Evolutionary conservation across 2,113 vertebrate species (phyloP), one percentile per base, ranked within the genome.

Genomic region (Maccullochella peelii): DNA sequence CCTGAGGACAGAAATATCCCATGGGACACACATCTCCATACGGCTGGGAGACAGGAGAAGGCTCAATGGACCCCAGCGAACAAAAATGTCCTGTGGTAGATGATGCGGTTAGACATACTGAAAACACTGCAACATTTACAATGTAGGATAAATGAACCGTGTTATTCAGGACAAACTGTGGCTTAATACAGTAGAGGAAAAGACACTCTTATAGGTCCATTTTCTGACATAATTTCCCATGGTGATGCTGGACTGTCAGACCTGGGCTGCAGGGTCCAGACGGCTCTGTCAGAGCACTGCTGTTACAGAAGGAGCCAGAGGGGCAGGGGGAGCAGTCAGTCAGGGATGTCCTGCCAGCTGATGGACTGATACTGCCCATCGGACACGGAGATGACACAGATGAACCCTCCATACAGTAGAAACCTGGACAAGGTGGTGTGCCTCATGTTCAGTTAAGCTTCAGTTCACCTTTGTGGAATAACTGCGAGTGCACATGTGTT

Each of bases 1-100:
- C 96, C 15, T 63, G 49, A 23, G 96, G 97, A 68, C 97, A 99
- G 91, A 96, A 98, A 90, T 97, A 94, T 16, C 98, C 97, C 14
- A 79, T 27, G 0, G 97, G 97, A 79, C 97, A 99, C 83, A 98
- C 91, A 75, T 97, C 97, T 89, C 98, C 98, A 73, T 91, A 94
- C 40, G 72, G 42, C 84, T 91, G 81, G 70, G 93, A 92, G 86
- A 95, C 82, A 50, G 95, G 95, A 14, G 86, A 90, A 21, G 94
- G 63, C 58, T 95, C 94, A 4, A 79, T 84, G 81, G 95, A 94
- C 74, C 95, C 91, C 85, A 72, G 77, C 77, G 86, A 82, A 89
- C 91, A 94, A 82, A 94, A 83, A 96, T 97, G 86, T 91, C 95
- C 97, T 98, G 77, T n/a, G 1, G 76, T 16, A 49, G 57, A 86